Percentiles rank a stretch among this genome's conserved stretches.
Evolutionary conservation across 2,888 invertebrate genomes (phyloP).

Genomic region (Apoderus coryli): DNA sequence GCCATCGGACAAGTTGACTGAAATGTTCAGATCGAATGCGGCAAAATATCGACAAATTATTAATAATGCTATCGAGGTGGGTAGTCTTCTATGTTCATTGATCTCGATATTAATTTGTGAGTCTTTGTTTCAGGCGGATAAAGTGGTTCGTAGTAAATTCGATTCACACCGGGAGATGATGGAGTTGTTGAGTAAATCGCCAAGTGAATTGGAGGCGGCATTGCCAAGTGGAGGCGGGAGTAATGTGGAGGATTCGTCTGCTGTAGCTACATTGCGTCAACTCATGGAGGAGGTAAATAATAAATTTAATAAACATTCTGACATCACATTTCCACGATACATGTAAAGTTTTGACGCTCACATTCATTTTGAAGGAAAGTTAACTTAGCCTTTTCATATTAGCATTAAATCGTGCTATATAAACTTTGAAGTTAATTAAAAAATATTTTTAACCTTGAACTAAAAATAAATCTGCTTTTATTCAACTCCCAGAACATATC

Average conservation of each 20-base stretch:
- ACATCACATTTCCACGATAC: no score
- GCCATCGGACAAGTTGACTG: conserved; percentile 74
- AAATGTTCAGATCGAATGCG: conserved; percentile 77
- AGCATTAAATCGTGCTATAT: no score
- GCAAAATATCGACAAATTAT: conserved; percentile 87
- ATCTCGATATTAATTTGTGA: background rate
- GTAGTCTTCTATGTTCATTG: conserved; percentile 1
- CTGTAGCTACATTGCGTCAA: conserved; percentile 49
- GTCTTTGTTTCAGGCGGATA: conserved; percentile 41
- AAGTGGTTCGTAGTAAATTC: conserved; percentile 77
- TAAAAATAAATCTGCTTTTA: no score
- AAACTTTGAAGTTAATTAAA: background rate
- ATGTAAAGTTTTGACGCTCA: no score
- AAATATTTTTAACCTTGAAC: no score
- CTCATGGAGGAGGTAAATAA: conserved; percentile 59
- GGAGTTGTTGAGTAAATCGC: conserved; percentile 62
- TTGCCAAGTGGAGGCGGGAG: conserved; percentile 49
- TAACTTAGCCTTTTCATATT: no score
- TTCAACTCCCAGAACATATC: no score
- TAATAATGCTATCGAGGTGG: conserved; percentile 61
- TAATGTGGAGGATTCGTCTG: conserved; percentile 38
- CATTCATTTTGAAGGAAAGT: no score
- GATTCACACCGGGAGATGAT: conserved; percentile 64
- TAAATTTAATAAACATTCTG: no score
- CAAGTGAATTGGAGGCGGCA: conserved; percentile 50